Evolutionary conservation across 2,113 vertebrate species (phyloP).

Genomic region (Microcebus tavaratra): DNA sequence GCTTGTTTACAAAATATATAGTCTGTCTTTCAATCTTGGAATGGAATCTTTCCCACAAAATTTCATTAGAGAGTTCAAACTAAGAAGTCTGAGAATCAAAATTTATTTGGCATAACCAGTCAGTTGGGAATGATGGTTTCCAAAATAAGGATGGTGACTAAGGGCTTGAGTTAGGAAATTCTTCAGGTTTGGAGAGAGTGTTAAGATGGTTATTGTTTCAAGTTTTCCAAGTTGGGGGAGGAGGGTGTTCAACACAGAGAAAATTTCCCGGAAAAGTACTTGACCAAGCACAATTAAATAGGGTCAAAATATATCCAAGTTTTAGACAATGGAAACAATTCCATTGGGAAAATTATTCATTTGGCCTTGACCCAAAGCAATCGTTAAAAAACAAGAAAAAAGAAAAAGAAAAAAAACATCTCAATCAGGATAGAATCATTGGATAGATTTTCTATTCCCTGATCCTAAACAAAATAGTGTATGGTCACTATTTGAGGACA

Average conservation of each 20-base stretch:
- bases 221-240: constrained; percentile 5
- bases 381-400: constrained; percentile 11
- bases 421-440: neutral
- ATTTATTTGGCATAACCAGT: constrained; percentile 1
- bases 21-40: neutral
- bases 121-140: constrained; percentile 19
- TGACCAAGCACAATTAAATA: neutral
- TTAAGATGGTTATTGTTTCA: constrained; percentile 48
- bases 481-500: neutral
- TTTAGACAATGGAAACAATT: constrained; percentile 58
- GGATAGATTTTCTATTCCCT: neutral
- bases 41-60: neutral
- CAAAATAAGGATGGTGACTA: constrained; percentile 33
- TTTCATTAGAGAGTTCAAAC: neutral
- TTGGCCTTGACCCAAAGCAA: constrained; percentile 46
- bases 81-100: neutral
- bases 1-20: neutral
- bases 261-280: constrained; percentile 28
- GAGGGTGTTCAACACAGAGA: neutral
- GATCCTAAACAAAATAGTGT: neutral
- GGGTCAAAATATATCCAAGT: neutral
- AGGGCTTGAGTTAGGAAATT: constrained; percentile 1
- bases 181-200: neutral
- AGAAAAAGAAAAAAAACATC: neutral
- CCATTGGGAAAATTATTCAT: constrained; percentile 18